phyloP scores from a whole-genome alignment of 2,888 invertebrate genomes.

The Watsonalla binaria region DNA sequence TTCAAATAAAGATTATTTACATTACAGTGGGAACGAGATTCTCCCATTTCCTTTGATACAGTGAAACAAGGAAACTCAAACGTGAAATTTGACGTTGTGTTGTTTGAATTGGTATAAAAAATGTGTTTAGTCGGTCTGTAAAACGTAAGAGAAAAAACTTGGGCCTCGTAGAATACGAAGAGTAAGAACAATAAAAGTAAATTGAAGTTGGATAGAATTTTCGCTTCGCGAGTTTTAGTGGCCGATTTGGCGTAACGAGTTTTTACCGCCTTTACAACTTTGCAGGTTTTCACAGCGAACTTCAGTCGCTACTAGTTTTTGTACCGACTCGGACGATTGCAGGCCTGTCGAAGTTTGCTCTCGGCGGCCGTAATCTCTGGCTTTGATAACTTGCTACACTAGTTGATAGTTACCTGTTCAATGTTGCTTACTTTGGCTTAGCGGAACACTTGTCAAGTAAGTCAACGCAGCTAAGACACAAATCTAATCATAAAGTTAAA shows the following conservation, averaged over 20 bases:
- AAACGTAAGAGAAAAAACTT: slow-evolving; percentile 55
- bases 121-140: slow-evolving; percentile 59
- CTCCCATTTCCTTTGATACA: slow-evolving; percentile 47
- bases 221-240: slow-evolving; percentile 76
- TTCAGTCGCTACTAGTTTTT: slow-evolving; percentile 45
- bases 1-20: slow-evolving; percentile 48
- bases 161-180: slow-evolving; percentile 57
- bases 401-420: neutral
- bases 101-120: slow-evolving; percentile 57
- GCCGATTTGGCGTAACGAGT: slow-evolving; percentile 75
- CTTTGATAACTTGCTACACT: slow-evolving; percentile 4
- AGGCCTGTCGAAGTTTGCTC: slow-evolving; percentile 27
- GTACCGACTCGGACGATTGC: slow-evolving; percentile 34
- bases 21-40: slow-evolving; percentile 33
- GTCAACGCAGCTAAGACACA: too few species aligned
- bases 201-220: slow-evolving; percentile 77
- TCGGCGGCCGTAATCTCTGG: slow-evolving; percentile 13
- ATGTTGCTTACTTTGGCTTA: neutral
- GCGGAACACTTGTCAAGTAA: too few species aligned
- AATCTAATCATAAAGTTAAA: too few species aligned
- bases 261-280: slow-evolving; percentile 74
- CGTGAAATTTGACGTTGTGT: slow-evolving; percentile 52
- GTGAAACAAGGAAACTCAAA: slow-evolving; percentile 42
- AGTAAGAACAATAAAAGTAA: slow-evolving; percentile 75
- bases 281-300: slow-evolving; percentile 54